Evolutionary conservation across 2,888 invertebrate species (phyloP).

Genomic region (Baccha elongata): DNA sequence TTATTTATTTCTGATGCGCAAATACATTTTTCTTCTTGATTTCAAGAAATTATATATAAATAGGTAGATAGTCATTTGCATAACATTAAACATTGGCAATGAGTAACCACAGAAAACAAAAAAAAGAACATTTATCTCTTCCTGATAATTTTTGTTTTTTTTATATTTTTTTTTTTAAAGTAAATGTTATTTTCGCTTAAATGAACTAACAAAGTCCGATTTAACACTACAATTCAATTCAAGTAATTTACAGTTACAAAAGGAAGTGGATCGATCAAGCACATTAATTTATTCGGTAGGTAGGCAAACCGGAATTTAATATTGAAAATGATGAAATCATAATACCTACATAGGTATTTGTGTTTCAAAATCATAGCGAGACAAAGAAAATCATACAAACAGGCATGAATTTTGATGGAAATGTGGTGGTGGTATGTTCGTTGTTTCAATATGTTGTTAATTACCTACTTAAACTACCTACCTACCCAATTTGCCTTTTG

Average conservation of each 20-base stretch:
- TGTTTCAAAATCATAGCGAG: not conserved
- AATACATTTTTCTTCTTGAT: conserved; percentile 25
- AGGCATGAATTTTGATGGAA: not conserved
- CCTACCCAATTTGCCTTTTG: too few relatives aligned
- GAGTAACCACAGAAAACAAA: conserved; percentile 13
- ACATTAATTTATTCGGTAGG: too few relatives aligned
- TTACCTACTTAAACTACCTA: too few relatives aligned
- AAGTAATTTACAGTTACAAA: not conserved
- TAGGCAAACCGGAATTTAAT: conserved; percentile 25
- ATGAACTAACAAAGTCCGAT: too few relatives aligned
- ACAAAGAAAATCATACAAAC: conserved; percentile 16
- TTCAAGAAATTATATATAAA: conserved; percentile 9
- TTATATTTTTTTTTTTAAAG: not conserved
- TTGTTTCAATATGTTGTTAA: not conserved
- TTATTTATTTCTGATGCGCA: conserved; percentile 52
- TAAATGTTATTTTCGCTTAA: too few relatives aligned
- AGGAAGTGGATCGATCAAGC: too few relatives aligned
- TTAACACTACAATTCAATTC: too few relatives aligned
- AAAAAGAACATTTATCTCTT: conserved; percentile 39
- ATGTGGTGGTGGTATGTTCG: not conserved
- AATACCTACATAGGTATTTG: too few relatives aligned
- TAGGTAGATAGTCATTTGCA: conserved; percentile 27
- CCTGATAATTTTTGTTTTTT: conserved; percentile 11
- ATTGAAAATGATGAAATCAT: not conserved
- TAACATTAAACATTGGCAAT: conserved; percentile 37